Evolutionary conservation across 2,797 vertebrate species (phyloP).

Genomic region (Pangasius mekongensis): DNA sequence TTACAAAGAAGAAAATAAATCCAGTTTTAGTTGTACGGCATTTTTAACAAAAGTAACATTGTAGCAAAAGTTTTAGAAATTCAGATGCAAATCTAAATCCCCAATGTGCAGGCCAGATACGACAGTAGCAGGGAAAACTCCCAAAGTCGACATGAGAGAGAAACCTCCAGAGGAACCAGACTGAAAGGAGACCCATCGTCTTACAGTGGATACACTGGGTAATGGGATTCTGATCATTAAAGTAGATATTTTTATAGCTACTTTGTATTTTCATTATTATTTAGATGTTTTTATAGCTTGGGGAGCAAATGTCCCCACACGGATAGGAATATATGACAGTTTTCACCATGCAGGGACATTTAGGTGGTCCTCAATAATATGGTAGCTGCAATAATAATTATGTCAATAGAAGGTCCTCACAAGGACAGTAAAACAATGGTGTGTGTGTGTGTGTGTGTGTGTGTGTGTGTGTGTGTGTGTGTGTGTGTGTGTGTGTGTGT

Average conservation of each 20-base stretch:
- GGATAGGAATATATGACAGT: neutral
- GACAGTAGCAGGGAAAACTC: no score
- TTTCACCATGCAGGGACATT: neutral
- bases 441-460: neutral
- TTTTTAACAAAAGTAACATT: neutral
- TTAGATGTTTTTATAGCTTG: neutral
- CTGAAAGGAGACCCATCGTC: neutral
- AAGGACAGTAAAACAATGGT: neutral
- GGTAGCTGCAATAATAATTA: neutral
- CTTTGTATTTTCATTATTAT: neutral
- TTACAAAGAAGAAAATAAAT: neutral
- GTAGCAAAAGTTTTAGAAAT: neutral
- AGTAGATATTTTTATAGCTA: neutral
- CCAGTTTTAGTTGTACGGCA: neutral
- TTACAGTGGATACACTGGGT: neutral
- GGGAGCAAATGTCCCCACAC: neutral
- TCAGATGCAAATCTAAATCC: neutral
- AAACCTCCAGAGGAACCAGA: neutral
- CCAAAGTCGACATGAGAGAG: neutral
- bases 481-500: neutral
- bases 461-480: neutral
- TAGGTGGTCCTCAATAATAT: neutral
- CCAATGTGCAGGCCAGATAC: no score
- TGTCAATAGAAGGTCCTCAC: neutral
- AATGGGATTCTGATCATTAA: neutral